A percentile compares a stretch with the other conserved stretches of the same genome.
These are phyloP conservation scores for Dufourea novaeangliae DNA, from an alignment of 1,140 invertebrate genomes.

Conservation along the genomic window DNA sequence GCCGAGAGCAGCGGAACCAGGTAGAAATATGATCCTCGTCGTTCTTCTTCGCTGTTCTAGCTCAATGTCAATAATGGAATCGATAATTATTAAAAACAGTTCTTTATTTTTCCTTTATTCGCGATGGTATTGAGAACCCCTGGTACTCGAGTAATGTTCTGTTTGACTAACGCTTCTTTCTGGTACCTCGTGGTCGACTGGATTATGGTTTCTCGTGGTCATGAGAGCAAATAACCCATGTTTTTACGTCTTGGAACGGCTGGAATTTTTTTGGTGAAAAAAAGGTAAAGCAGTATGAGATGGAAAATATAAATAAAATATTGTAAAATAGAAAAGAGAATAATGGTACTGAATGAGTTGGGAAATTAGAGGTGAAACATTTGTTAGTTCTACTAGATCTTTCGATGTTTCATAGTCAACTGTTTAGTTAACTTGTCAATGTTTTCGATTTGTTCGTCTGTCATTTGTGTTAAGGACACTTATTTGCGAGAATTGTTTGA, in stretches of 20 bases:
- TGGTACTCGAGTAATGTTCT: slow-evolving; percentile 54
- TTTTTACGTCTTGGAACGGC: slow-evolving; percentile 60
- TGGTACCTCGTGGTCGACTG: slow-evolving; percentile 49
- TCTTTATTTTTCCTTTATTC: not conserved
- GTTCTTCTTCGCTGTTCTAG: slow-evolving; percentile 20
- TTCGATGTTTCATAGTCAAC: slow-evolving; percentile 22
- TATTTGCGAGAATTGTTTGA: not conserved
- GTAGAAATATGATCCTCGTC: slow-evolving; percentile 24
- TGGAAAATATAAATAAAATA: no score
- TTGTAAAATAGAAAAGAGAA: slow-evolving; percentile 57
- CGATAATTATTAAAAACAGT: slow-evolving; percentile 56
- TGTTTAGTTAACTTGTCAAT: slow-evolving; percentile 53
- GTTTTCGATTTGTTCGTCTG: not conserved
- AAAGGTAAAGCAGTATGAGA: slow-evolving; percentile 47
- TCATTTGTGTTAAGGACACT: not conserved
- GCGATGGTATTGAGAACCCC: slow-evolving; percentile 60
- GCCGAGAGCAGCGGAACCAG: slow-evolving; percentile 32
- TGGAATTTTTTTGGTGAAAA: slow-evolving; percentile 41
- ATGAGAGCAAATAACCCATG: slow-evolving; percentile 60
- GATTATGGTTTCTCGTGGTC: slow-evolving; percentile 63
- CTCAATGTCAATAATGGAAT: slow-evolving; percentile 36
- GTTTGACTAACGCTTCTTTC: slow-evolving; percentile 71
- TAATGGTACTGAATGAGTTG: slow-evolving; percentile 63
- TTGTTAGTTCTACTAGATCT: slow-evolving; percentile 38
- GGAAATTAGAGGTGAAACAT: slow-evolving; percentile 52